phyloP scores from a whole-genome alignment of 1,140 invertebrate genomes.

The Chrysopa pallens region DNA sequence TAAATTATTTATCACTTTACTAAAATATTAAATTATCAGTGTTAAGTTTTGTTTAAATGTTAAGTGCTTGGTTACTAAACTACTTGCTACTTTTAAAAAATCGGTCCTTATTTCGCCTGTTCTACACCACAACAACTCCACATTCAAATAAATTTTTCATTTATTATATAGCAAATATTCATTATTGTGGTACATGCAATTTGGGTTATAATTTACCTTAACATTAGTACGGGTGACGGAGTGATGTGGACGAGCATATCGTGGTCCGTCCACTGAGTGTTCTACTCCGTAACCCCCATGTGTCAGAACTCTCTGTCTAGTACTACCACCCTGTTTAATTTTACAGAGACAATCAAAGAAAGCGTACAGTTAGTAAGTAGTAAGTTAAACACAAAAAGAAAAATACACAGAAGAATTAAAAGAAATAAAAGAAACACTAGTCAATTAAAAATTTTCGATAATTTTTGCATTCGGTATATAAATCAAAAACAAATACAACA shows the following conservation, averaged over 20 bases:
- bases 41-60: too few relatives aligned
- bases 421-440: neutral
- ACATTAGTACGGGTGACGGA: constrained; percentile 12
- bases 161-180: too few relatives aligned
- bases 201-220: constrained; percentile 18
- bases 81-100: too few relatives aligned
- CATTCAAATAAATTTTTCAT: too few relatives aligned
- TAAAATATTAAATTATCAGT: too few relatives aligned
- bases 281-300: constrained; percentile 22
- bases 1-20: too few relatives aligned
- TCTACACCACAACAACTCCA: too few relatives aligned
- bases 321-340: neutral
- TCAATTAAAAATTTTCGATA: neutral
- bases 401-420: constrained; percentile 4
- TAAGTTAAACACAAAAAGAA: too few relatives aligned
- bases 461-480: neutral
- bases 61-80: too few relatives aligned
- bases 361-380: constrained; percentile 13
- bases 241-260: constrained; percentile 17
- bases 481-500: neutral
- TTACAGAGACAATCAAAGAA: constrained; percentile 6
- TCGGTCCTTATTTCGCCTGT: too few relatives aligned
- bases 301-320: constrained; percentile 16
- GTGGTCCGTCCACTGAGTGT: constrained; percentile 23
- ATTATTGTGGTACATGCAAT: constrained; percentile 2